phyloP scores from a whole-genome alignment of 2,113 vertebrate genomes.

The Nanorana parkeri region DNA sequence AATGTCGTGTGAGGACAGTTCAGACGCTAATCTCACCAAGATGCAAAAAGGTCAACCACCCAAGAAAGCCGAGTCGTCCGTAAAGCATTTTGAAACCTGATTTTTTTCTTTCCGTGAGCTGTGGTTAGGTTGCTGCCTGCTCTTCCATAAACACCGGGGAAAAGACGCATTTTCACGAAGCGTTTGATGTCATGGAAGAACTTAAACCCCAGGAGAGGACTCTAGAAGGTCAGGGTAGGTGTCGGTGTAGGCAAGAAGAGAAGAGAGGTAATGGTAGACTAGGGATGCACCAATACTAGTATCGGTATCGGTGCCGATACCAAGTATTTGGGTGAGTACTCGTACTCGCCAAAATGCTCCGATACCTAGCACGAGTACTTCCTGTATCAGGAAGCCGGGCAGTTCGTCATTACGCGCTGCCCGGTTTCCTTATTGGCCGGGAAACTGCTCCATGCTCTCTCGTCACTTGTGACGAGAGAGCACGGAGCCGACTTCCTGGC shows the following conservation, averaged over 20 bases:
- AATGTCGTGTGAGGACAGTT: conserved; percentile 54
- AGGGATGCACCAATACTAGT: no score
- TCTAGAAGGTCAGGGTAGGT: not conserved
- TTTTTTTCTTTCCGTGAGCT: conserved; percentile 45
- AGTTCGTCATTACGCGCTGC: no score
- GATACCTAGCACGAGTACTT: no score
- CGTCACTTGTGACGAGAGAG: no score
- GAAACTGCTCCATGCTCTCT: no score
- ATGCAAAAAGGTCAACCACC: conserved; percentile 54
- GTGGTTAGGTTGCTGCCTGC: conserved; percentile 39
- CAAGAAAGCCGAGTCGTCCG: conserved; percentile 43
- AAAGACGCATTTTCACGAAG: conserved; percentile 2
- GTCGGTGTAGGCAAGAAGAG: not conserved
- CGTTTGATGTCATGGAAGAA: conserved; percentile 44
- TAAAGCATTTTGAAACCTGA: conserved; percentile 52
- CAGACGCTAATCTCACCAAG: conserved; percentile 37
- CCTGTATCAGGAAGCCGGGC: no score
- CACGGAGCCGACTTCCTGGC: no score
- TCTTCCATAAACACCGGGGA: conserved; percentile 26
- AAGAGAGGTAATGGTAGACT: no score
- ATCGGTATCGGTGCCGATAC: no score
- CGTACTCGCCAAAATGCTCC: no score
- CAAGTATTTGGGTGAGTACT: no score
- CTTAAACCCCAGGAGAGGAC: conserved; percentile 2
- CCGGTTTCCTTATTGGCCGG: no score